Base-by-base conservation (phyloP, 1,140 invertebrate genomes). In the Hermatobates lingyangjiaoensis region DNA sequence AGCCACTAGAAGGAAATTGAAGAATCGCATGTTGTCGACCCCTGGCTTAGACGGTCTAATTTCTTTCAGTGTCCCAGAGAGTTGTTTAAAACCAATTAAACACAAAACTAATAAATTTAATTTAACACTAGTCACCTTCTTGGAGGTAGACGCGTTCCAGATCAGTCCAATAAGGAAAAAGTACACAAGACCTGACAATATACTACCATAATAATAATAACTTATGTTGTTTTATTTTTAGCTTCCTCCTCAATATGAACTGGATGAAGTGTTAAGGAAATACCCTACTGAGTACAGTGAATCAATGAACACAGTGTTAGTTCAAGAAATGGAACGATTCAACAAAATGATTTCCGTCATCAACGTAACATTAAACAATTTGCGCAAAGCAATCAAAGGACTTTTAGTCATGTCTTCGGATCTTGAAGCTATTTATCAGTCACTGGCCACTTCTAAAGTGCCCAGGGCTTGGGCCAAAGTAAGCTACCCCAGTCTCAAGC, bases 271-370 rank as follows among this genome's bases (percentile, higher is more conserved):
- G 0, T 68, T 77, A 57, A 67, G 72, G 55, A 79, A 75, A 56
- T 91, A 76, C 67, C 89, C 88, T 0, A 81, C 87, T 0, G 74
- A 76, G 44, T 92, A 93, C 61, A 75, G 73, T 45, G 85, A 93
- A 70, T 91, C 87, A 1, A 91, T 93, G 87, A 95, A 93, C 62
- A 92, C 87, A 0, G 88, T 95, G 18, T 70, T 95, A 15, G 72
- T 89, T 23, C 89, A 94, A 69, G 91, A 95, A 73, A 83, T 93
- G 82, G 79, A 83, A 62, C 68, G 88, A 25, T 94, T 88, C 61
- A 90, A 93, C 60, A 80, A 72, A 60, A 68, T 95, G 20, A 61
- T 78, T 15, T 59, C 63, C 20, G 75, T 75, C 62, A 77, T 87
- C 1, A 71, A 71, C 34, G 62, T 44, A 28, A 82, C 79, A 44